Evolutionary conservation across 2,888 invertebrate genomes (phyloP).

Genomic region (Unio pictorum): DNA sequence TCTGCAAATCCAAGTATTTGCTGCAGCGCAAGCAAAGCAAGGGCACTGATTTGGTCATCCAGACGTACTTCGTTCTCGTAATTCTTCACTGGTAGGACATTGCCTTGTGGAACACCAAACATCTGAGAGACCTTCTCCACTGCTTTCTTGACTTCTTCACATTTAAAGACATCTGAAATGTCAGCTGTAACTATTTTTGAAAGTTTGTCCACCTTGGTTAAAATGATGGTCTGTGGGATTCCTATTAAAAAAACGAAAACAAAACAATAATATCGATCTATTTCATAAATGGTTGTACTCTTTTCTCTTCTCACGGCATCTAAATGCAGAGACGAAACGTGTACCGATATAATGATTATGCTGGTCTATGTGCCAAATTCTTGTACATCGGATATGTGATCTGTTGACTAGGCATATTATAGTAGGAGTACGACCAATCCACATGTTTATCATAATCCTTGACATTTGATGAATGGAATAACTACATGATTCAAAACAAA

Average conservation of each 20-base stretch:
- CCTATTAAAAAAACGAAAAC: slow-evolving; percentile 12
- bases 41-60: slow-evolving; percentile 27
- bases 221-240: slow-evolving; percentile 30
- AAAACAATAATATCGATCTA: no score
- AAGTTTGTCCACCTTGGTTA: slow-evolving; percentile 38
- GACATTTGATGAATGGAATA: no score
- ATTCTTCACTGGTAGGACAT: slow-evolving; percentile 38
- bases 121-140: slow-evolving; percentile 33
- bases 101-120: slow-evolving; percentile 32
- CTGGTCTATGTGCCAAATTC: no score
- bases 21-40: slow-evolving; percentile 24
- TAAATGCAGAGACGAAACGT: no score
- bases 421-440: no score
- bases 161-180: slow-evolving; percentile 22
- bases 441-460: no score
- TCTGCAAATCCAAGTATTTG: slow-evolving; percentile 34
- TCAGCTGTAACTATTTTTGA: slow-evolving; percentile 20
- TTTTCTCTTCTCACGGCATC: no score
- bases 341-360: no score
- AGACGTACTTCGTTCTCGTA: slow-evolving; percentile 37
- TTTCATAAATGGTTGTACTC: no score
- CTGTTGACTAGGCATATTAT: no score
- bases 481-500: no score
- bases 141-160: slow-evolving; percentile 18
- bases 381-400: no score